A percentile compares a stretch with the other conserved stretches of the same genome.
phyloP scores from a whole-genome alignment of 2,113 vertebrate genomes.

The Accipiter cooperii region DNA sequence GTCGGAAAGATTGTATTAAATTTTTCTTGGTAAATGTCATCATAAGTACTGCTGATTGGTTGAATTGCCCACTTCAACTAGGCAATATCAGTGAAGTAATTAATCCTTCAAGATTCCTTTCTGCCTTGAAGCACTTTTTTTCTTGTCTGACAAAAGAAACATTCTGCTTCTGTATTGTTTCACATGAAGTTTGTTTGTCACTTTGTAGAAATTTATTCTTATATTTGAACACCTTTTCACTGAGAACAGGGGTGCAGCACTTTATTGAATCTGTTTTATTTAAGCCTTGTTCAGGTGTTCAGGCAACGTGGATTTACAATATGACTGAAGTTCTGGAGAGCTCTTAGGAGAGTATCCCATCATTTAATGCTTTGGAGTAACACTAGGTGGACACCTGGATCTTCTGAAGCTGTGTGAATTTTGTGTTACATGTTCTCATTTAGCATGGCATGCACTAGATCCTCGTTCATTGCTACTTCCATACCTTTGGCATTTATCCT shows the following conservation, averaged over 20 bases:
- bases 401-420: constrained; percentile 15
- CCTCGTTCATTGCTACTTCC: background rate
- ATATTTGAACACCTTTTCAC: background rate
- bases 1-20: background rate
- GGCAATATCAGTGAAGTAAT: background rate
- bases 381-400: constrained; percentile 43
- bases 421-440: background rate
- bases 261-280: background rate
- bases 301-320: background rate
- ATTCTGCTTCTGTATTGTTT: background rate
- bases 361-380: background rate
- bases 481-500: background rate
- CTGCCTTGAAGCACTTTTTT: background rate
- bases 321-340: background rate
- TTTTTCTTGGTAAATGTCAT: background rate
- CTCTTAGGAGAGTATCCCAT: background rate
- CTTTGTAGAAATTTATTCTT: background rate
- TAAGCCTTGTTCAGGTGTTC: background rate
- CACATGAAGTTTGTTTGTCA: background rate
- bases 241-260: background rate
- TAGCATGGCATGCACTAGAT: background rate
- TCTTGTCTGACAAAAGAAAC: background rate
- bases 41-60: background rate
- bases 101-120: background rate
- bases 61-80: background rate